Conservation (phyloP, 2,888 invertebrate species). For the Acleris cristana region DNA sequence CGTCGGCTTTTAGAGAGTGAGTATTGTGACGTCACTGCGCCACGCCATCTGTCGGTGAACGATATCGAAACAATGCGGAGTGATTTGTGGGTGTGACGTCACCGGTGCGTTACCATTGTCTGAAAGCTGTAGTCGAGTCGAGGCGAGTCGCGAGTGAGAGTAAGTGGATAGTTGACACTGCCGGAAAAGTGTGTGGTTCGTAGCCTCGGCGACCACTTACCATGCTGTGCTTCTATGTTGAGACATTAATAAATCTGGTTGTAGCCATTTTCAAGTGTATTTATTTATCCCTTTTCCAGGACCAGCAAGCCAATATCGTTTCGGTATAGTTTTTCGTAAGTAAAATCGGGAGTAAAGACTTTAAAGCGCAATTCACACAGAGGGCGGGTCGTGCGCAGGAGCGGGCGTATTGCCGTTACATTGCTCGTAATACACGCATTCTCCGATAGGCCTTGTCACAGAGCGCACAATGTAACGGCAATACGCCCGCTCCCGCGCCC, state of each 20-base stretch:
- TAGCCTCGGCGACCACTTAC: constrained; percentile 45
- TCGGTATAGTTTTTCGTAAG: too few species aligned
- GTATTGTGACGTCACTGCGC: background rate
- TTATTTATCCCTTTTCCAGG: constrained; percentile 36
- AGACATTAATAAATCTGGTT: constrained; percentile 74
- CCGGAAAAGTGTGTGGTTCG: constrained; percentile 13
- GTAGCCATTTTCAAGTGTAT: constrained; percentile 57
- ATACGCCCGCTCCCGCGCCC: too few species aligned
- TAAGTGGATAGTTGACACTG: constrained; percentile 4
- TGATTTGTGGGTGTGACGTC: constrained; percentile 1
- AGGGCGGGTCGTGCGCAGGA: too few species aligned
- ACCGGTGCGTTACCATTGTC: constrained; percentile 6
- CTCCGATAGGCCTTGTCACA: too few species aligned
- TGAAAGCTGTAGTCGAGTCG: constrained; percentile 8
- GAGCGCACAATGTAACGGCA: too few species aligned
- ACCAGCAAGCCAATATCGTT: too few species aligned
- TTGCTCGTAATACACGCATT: too few species aligned
- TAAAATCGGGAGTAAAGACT: too few species aligned
- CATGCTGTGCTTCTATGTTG: constrained; percentile 70
- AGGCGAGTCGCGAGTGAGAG: constrained; percentile 4
- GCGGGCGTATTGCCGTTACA: too few species aligned
- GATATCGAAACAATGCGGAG: background rate
- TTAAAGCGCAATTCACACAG: too few species aligned
- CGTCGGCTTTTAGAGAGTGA: constrained; percentile 20
- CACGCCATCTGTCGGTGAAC: background rate